Evolutionary conservation across 2,113 vertebrate species (phyloP).

Genomic region (Lepisosteus oculatus): DNA sequence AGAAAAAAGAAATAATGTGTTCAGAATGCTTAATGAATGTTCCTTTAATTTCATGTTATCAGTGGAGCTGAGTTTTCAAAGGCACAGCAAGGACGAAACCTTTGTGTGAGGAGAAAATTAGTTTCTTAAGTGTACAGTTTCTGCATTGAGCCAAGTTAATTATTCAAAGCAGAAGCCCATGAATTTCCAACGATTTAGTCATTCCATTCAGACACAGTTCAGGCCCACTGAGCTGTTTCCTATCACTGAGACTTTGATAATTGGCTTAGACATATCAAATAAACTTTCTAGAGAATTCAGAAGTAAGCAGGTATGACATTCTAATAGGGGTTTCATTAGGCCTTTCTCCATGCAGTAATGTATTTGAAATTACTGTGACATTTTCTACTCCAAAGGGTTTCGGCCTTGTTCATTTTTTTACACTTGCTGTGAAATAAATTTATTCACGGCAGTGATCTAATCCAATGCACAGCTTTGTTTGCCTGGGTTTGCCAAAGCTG

Average conservation of each 20-base stretch:
- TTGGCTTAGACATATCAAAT: conserved; percentile 82
- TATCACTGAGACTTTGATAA: conserved; percentile 83
- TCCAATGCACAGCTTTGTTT: conserved; percentile 67
- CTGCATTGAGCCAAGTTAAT: conserved; percentile 73
- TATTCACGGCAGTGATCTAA: conserved; percentile 70
- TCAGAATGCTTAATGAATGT: conserved; percentile 19
- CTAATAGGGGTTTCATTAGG: conserved; percentile 84
- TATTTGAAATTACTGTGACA: conserved; percentile 81
- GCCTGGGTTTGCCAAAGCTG: conserved; percentile 57
- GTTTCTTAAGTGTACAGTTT: conserved; percentile 63
- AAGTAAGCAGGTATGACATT: conserved; percentile 86
- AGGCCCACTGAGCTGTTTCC: conserved; percentile 72
- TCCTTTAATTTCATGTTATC: conserved; percentile 33
- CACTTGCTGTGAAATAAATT: conserved; percentile 67
- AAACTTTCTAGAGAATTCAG: conserved; percentile 81
- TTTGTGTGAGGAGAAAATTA: conserved; percentile 68
- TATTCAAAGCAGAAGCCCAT: conserved; percentile 75
- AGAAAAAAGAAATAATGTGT: conserved; percentile 7
- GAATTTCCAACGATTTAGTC: conserved; percentile 73
- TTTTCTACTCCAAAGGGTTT: conserved; percentile 79
- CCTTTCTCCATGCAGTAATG: conserved; percentile 68
- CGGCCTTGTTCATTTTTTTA: conserved; percentile 59
- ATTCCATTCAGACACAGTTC: conserved; percentile 71
- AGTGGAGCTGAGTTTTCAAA: conserved; percentile 71
- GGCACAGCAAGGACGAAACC: conserved; percentile 74